Conservation (phyloP, 1,140 invertebrate species). For the Meloidogyne floridensis region DNA sequence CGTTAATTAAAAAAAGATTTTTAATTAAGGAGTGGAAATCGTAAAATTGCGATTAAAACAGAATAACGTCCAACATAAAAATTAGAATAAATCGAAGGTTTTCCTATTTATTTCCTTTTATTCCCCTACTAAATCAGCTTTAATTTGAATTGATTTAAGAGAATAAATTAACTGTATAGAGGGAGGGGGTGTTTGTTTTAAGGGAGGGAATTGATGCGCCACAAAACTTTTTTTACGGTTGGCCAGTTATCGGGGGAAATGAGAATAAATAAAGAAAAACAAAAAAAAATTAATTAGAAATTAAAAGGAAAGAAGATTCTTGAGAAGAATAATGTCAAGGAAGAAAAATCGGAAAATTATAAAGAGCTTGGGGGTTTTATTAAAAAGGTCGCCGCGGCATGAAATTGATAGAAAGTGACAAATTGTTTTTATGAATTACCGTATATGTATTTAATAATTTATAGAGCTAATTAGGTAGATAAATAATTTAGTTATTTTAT, state of each 20-base stretch:
- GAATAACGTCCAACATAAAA: no score
- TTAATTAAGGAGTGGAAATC: no score
- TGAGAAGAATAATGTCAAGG: not conserved
- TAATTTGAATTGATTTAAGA: not conserved
- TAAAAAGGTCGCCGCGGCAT: not conserved
- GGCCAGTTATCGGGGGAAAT: not conserved
- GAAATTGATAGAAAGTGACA: no score
- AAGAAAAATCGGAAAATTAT: not conserved
- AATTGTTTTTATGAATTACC: no score
- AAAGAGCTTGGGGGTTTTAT: not conserved
- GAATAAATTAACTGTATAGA: not conserved
- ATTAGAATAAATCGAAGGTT: no score
- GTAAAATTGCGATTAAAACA: no score
- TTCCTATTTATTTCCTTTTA: not conserved
- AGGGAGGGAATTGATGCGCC: not conserved
- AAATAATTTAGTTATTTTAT: no score
- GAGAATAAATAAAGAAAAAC: not conserved
- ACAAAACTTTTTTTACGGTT: conserved; percentile 1
- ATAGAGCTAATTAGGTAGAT: no score
- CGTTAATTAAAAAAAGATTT: no score
- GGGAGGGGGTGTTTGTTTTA: no score
- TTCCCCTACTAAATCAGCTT: not conserved
- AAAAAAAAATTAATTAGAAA: not conserved
- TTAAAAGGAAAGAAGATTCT: not conserved
- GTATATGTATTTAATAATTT: no score